Conservation (phyloP, 2,888 invertebrate genomes). For the Biston betularia region DNA sequence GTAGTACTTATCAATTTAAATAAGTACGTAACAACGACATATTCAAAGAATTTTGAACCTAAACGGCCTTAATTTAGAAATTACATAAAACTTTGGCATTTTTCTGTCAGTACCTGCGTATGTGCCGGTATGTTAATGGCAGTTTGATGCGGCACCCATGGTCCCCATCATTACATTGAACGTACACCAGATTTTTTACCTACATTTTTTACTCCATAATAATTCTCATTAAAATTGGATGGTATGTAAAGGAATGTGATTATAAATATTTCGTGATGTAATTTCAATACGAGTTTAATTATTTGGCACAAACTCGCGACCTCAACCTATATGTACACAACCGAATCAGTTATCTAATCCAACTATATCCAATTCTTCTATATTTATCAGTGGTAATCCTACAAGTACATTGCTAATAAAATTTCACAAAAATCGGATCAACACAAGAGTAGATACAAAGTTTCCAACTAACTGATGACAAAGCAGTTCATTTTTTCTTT, state of each 20-base stretch:
- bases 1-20: conserved; percentile 4
- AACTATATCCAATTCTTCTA: no score
- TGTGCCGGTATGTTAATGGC: conserved; percentile 69
- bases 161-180: conserved; percentile 57
- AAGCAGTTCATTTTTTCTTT: no score
- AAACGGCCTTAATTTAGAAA: not conserved
- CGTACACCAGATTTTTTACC: conserved; percentile 41
- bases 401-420: no score
- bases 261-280: conserved; percentile 37
- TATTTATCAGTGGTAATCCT: no score
- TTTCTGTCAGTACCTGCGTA: conserved; percentile 15
- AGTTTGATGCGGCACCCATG: conserved; percentile 67
- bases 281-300: conserved; percentile 32
- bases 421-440: no score
- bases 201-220: conserved; percentile 65
- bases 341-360: no score
- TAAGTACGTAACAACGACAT: not conserved
- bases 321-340: no score
- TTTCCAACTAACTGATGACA: no score
- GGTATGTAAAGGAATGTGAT: conserved; percentile 69
- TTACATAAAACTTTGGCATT: not conserved
- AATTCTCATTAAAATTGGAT: conserved; percentile 78
- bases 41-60: conserved; percentile 5
- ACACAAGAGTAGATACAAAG: no score
- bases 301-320: no score